Evolutionary conservation across 1,140 invertebrate species (phyloP).

Genomic region (Cardiocondyla obscurior): DNA sequence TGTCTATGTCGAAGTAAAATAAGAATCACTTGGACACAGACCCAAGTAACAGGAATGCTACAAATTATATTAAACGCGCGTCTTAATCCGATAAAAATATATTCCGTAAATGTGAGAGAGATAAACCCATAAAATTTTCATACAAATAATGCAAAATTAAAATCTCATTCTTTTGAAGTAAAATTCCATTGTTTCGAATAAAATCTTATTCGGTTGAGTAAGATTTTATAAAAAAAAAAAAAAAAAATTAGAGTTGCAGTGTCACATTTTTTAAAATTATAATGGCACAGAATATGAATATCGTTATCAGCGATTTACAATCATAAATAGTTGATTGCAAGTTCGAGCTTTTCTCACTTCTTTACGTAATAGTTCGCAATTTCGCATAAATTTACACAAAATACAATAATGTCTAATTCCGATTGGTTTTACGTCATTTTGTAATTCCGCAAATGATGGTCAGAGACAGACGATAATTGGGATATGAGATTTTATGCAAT

Average conservation of each 20-base stretch:
- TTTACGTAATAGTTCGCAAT: not conserved
- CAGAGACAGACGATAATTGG: not conserved
- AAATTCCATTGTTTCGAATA: too few species aligned
- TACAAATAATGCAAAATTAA: conserved; percentile 22
- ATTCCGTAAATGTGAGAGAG: not conserved
- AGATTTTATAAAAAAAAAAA: too few species aligned
- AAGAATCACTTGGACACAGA: not conserved
- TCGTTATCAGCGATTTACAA: not conserved
- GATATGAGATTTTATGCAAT: conserved; percentile 28
- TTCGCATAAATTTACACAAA: not conserved
- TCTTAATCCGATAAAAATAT: not conserved
- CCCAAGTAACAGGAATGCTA: not conserved
- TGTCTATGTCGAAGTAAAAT: not conserved
- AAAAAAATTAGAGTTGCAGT: not conserved
- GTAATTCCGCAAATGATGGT: conserved; percentile 16
- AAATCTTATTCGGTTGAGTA: too few species aligned
- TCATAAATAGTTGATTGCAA: not conserved
- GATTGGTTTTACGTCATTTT: conserved; percentile 1
- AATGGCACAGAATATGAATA: not conserved
- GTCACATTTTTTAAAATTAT: not conserved
- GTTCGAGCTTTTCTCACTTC: not conserved
- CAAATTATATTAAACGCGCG: not conserved
- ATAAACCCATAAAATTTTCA: not conserved
- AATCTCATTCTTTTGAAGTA: too few species aligned
- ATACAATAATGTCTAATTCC: not conserved